Evolutionary conservation across 2,797 vertebrate genomes (phyloP), one percentile per base, ranked within the genome.

Genomic region (Brachyrhaphis roseni): DNA sequence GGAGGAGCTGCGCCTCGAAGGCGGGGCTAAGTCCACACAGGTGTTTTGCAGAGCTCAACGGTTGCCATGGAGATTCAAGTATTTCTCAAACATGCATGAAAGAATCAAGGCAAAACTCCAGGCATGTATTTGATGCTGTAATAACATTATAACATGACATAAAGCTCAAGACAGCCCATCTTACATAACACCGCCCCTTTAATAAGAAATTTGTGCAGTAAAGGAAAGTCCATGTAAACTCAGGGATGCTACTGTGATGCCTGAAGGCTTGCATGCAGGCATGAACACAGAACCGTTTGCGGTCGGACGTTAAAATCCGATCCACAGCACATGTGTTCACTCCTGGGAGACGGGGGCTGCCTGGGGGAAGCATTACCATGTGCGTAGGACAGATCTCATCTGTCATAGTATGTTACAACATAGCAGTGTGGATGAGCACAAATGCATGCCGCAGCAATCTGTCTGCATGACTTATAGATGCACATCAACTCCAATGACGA

Each of bases 311-410:
- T 64, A 36, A 64, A 20, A 64, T 64, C 16, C 34, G 8, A 64
- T 36, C 16, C 62, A 39, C 31, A 36, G 12, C 34, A 59, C 78
- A 47, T 34, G 71, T 49, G 55, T 36, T 36, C 39, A 75, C 59
- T 82, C 47, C 66, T 20, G 78, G 78, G 78, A 86, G 47, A 16
- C 8, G 72, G 18, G 84, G 84, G 78, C 80, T 80, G 82, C 86
- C 87, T 75, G 46, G 84, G 87, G 87, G 85, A 88, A 79, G 84
- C 80, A 93, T 88, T 92, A 90, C 84, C 90, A 90, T 78, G 31
- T 87, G 88, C 82, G 16, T 39, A 28, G 49, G 86, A 84, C 84
- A 88, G 72, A 88, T 89, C 86, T 92, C 86, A 89, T 90, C 89
- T 83, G 82, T 92, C 91, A 87, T 74, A 82, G 71, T 62, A 88